Evolutionary conservation across 2,888 invertebrate genomes (phyloP).

Genomic region (Aspidapion aeneum): DNA sequence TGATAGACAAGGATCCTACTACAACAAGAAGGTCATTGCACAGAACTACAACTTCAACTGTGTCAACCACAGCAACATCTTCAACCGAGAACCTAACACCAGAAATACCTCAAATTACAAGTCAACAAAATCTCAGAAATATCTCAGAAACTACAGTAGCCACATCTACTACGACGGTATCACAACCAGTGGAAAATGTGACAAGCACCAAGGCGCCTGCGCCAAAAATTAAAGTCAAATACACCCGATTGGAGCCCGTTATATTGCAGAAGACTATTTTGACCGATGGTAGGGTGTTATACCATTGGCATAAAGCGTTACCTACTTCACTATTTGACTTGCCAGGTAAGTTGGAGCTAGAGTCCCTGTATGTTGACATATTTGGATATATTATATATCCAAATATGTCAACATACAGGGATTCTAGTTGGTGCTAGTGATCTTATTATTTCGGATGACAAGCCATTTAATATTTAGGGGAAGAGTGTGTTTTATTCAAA

Average conservation of each 20-base stretch:
- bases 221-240: conserved; percentile 34
- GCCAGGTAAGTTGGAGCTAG: conserved; percentile 19
- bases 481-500: neutral
- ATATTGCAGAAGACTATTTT: conserved; percentile 44
- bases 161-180: too few species aligned
- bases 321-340: conserved; percentile 34
- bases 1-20: conserved; percentile 1
- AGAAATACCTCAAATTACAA: neutral
- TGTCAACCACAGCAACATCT: conserved; percentile 29
- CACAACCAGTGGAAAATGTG: conserved; percentile 1
- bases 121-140: too few species aligned
- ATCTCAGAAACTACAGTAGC: too few species aligned
- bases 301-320: conserved; percentile 43
- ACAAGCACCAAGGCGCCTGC: neutral
- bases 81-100: conserved; percentile 17
- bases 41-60: conserved; percentile 12
- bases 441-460: too few species aligned
- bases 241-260: conserved; percentile 45
- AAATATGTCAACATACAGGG: too few species aligned
- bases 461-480: too few species aligned
- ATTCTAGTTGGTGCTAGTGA: too few species aligned
- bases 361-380: too few species aligned
- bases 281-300: conserved; percentile 42
- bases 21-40: neutral
- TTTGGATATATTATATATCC: too few species aligned